Evolutionary conservation across 1,140 invertebrate genomes (phyloP).

Genomic region (Atopsyche davidsoni): DNA sequence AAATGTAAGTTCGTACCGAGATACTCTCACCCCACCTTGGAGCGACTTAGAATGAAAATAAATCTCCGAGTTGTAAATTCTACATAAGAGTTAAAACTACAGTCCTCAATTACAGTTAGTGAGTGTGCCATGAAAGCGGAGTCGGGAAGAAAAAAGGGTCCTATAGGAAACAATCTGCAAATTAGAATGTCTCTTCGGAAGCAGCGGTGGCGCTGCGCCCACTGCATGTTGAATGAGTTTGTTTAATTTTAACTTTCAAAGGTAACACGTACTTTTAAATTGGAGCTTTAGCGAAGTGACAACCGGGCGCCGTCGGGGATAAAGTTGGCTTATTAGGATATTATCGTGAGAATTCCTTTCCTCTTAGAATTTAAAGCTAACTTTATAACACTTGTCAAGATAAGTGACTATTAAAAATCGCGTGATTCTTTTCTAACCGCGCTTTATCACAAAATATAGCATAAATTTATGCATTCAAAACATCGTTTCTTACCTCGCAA

Average conservation of each 20-base stretch:
- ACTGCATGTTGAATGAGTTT: too few species aligned
- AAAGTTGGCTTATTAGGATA: too few species aligned
- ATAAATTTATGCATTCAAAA: too few species aligned
- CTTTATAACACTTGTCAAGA: too few species aligned
- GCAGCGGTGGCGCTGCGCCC: neutral
- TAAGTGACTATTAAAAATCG: too few species aligned
- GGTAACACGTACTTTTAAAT: neutral
- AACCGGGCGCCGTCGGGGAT: too few species aligned
- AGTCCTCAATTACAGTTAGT: slow-evolving; percentile 27
- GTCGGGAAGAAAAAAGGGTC: slow-evolving; percentile 9
- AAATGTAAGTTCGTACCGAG: slow-evolving; percentile 31
- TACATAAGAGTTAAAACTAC: slow-evolving; percentile 29
- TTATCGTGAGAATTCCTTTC: too few species aligned
- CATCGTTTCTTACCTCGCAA: too few species aligned
- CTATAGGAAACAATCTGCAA: slow-evolving; percentile 27
- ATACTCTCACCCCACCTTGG: slow-evolving; percentile 23
- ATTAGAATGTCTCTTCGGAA: slow-evolving; percentile 18
- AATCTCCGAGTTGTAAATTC: slow-evolving; percentile 30
- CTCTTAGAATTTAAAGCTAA: too few species aligned
- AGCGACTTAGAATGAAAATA: slow-evolving; percentile 30
- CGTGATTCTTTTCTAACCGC: too few species aligned
- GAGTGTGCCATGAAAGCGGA: slow-evolving; percentile 1
- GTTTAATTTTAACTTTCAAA: slow-evolving; percentile 1
- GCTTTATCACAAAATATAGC: too few species aligned
- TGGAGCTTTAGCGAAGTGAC: too few species aligned